These are phyloP conservation scores for Sesamia inferens DNA, from an alignment of 2,888 invertebrate genomes.

Conservation along the genomic window DNA sequence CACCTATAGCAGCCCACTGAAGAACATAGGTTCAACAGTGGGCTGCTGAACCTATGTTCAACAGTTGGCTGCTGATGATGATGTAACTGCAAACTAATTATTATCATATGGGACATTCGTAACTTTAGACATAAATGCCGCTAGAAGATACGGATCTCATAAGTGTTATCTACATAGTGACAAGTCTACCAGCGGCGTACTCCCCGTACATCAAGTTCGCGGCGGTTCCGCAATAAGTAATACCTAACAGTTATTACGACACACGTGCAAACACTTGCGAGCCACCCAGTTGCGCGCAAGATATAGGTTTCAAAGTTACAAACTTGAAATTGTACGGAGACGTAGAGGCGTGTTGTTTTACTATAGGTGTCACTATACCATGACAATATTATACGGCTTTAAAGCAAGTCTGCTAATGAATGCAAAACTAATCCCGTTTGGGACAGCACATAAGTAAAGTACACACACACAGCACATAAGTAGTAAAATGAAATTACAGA, in stretches of 20 bases:
- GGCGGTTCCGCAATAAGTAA: slow-evolving; percentile 56
- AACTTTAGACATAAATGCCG: not conserved
- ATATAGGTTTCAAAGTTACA: slow-evolving; percentile 52
- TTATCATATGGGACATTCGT: not conserved
- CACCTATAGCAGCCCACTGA: too few relatives aligned
- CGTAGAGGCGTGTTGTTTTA: slow-evolving; percentile 26
- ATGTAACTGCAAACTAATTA: slow-evolving; percentile 4
- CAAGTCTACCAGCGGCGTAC: slow-evolving; percentile 36
- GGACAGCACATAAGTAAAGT: not conserved
- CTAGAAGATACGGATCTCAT: slow-evolving; percentile 3
- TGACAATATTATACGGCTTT: not conserved
- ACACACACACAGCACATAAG: too few relatives aligned
- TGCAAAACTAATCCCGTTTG: slow-evolving; percentile 11
- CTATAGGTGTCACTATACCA: slow-evolving; percentile 3
- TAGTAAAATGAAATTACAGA: not conserved
- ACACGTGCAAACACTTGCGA: slow-evolving; percentile 54
- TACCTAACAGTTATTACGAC: slow-evolving; percentile 59
- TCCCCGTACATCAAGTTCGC: slow-evolving; percentile 48
- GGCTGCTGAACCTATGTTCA: too few relatives aligned
- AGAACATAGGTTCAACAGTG: too few relatives aligned
- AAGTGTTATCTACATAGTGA: slow-evolving; percentile 26
- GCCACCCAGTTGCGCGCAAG: slow-evolving; percentile 17
- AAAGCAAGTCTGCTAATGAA: slow-evolving; percentile 23
- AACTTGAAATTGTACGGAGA: slow-evolving; percentile 45
- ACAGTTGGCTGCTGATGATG: not conserved